Evolutionary conservation across 2,888 invertebrate genomes (phyloP).

Genomic region (Urechis unicinctus): DNA sequence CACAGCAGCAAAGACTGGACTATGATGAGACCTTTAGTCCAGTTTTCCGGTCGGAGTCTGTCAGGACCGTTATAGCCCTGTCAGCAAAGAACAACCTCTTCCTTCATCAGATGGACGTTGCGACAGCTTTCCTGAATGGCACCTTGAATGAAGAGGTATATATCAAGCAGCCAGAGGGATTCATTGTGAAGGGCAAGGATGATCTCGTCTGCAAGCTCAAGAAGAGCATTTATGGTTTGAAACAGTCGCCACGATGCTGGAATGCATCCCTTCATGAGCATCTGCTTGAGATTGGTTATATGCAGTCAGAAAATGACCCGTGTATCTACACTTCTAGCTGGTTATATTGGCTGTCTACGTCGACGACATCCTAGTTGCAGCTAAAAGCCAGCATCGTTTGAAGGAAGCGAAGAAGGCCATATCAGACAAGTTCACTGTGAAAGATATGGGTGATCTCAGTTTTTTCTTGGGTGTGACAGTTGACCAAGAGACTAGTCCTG

Average conservation of each 20-base stretch:
- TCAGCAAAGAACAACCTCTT: constrained; percentile 12
- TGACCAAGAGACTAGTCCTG: no score
- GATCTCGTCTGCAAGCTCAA: constrained; percentile 18
- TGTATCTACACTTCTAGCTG: constrained; percentile 4
- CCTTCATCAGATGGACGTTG: constrained; percentile 22
- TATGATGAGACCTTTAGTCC: constrained; percentile 25
- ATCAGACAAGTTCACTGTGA: not conserved
- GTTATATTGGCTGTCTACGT: constrained; percentile 16
- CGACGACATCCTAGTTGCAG: constrained; percentile 10
- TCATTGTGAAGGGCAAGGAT: constrained; percentile 9
- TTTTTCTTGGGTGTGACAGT: not conserved
- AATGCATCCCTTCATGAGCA: constrained; percentile 14
- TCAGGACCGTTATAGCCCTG: constrained; percentile 18
- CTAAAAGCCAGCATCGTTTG: constrained; percentile 6
- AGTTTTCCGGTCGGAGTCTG: constrained; percentile 16
- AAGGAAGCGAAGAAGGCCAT: not conserved
- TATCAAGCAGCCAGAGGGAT: constrained; percentile 24
- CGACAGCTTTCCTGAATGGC: constrained; percentile 24
- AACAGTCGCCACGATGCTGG: constrained; percentile 18
- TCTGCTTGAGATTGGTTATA: constrained; percentile 14
- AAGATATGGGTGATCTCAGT: not conserved
- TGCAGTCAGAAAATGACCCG: constrained; percentile 11
- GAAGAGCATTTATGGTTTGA: constrained; percentile 21
- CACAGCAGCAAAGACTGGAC: constrained; percentile 21
- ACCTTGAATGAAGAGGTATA: constrained; percentile 20